phyloP scores from a whole-genome alignment of 2,113 vertebrate genomes.

The Vulpes lagopus region DNA sequence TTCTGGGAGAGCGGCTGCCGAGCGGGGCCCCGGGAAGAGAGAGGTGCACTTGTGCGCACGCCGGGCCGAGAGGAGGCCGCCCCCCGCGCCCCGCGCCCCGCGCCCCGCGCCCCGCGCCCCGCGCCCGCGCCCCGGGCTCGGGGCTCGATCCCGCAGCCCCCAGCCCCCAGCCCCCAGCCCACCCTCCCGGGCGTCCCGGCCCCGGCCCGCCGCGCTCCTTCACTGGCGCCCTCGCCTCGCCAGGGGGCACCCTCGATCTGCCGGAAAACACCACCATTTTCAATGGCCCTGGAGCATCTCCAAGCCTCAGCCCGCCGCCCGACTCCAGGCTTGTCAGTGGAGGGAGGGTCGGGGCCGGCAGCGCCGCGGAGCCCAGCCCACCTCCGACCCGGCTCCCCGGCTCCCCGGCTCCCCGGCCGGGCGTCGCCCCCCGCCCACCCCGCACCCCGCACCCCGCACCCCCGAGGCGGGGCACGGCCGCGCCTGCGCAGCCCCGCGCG shows the following conservation, averaged over 20 bases:
- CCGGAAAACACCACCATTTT: conserved; percentile 65
- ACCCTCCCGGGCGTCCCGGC: background rate
- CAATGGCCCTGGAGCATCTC: conserved; percentile 57
- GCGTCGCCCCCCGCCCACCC: background rate
- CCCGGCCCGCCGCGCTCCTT: background rate
- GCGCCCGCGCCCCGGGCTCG: background rate
- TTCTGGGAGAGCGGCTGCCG: background rate
- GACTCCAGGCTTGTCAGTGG: conserved; percentile 71
- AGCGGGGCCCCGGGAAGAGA: background rate
- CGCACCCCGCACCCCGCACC: too few relatives aligned
- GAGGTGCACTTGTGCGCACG: background rate
- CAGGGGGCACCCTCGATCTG: conserved; percentile 82
- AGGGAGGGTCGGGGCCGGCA: conserved; percentile 67
- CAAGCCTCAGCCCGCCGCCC: conserved; percentile 55
- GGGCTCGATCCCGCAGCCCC: background rate
- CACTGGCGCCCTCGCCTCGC: conserved; percentile 69
- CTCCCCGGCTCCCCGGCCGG: background rate
- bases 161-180: too few relatives aligned
- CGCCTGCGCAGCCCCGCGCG: background rate
- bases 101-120: background rate
- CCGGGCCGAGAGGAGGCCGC: background rate
- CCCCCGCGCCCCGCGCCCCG: background rate
- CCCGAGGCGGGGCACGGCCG: background rate
- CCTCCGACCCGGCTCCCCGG: background rate
- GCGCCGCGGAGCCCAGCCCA: conserved; percentile 41